Base-by-base conservation (phyloP, 2,888 invertebrate species). In the Agonopterix alstromeriana region DNA sequence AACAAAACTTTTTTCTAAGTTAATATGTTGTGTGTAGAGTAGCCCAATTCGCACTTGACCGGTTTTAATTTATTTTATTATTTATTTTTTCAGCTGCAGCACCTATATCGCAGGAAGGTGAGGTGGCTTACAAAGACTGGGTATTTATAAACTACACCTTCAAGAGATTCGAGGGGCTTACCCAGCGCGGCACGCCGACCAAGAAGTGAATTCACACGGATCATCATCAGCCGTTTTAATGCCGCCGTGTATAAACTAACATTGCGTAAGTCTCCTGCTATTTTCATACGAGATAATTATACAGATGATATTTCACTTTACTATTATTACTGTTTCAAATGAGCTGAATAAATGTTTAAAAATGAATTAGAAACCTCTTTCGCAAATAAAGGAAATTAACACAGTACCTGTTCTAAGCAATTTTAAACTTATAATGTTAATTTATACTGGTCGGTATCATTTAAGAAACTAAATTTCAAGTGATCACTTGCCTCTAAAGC, bases 111-210 rank as follows among this genome's bases (percentile, higher is more conserved):
- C 96, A 96, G 85, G 97, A 97, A 73, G 96, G 97, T 55, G 97
- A 97, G 84, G 93, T 94, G 58, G 95, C 94, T 68, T 95, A 96
- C 86, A 98, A 98, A 90, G 98, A 99, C 91, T 99, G 99, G 97
- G 99, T 99, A 64, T 99, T 99, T 87, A 98, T 99, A 77, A 99
- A 99, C 90, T 99, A 99, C 90, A 99, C 99, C 54, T 99, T 98
- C 91, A 98, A 99, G 84, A 92, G 99, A 64, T 99, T 99, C 88
- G 99, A 99, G 88, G 98, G 98, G 35, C 91, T 98, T 57, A 98
- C 98, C 47, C 97, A 97, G 79, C 92, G 97, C 66, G 96, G 96
- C 57, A 93, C 94, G 53, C 94, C 94, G 45, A 93, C 93, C 65
- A 94, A 94, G 84, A 94, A 95, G 90, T 94, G 79, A 83, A 86